phyloP scores from a whole-genome alignment of 1,140 invertebrate genomes.

The Ericerus pela region DNA sequence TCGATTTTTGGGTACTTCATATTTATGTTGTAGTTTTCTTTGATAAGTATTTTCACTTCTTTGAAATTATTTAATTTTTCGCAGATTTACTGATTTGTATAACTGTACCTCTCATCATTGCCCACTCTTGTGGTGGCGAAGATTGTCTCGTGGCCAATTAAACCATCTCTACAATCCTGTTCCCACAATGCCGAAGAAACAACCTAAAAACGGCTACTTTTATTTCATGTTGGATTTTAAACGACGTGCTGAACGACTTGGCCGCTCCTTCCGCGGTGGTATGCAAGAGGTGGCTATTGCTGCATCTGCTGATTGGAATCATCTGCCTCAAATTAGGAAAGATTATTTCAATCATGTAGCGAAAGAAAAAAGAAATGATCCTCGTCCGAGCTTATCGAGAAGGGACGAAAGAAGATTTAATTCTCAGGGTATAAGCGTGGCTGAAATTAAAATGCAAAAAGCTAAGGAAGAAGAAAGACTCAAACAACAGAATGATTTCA shows the following conservation, averaged over 20 bases:
- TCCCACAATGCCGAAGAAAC: constrained; percentile 5
- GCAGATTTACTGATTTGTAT: too few relatives aligned
- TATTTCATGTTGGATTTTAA: neutral
- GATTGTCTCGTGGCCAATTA: too few relatives aligned
- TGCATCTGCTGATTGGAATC: neutral
- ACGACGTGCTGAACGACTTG: neutral
- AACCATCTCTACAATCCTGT: too few relatives aligned
- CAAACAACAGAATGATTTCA: neutral
- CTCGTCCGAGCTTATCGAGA: neutral
- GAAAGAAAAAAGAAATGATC: neutral
- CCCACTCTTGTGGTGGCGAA: too few relatives aligned
- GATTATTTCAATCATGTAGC: neutral
- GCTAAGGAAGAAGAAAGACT: neutral
- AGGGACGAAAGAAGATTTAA: neutral
- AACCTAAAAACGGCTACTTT: neutral
- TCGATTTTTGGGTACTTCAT: too few relatives aligned
- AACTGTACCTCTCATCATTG: too few relatives aligned
- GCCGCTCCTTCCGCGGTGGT: neutral
- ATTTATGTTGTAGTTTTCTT: too few relatives aligned
- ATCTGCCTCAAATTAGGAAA: neutral
- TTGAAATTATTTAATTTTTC: too few relatives aligned
- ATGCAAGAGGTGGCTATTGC: neutral
- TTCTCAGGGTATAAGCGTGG: neutral
- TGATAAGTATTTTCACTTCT: too few relatives aligned
- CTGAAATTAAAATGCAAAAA: neutral